A percentile compares a stretch with the other conserved stretches of the same genome.
These are phyloP conservation scores for Caenorhabditis sulstoni DNA, from an alignment of 2,888 invertebrate species.

Conservation along the genomic window DNA sequence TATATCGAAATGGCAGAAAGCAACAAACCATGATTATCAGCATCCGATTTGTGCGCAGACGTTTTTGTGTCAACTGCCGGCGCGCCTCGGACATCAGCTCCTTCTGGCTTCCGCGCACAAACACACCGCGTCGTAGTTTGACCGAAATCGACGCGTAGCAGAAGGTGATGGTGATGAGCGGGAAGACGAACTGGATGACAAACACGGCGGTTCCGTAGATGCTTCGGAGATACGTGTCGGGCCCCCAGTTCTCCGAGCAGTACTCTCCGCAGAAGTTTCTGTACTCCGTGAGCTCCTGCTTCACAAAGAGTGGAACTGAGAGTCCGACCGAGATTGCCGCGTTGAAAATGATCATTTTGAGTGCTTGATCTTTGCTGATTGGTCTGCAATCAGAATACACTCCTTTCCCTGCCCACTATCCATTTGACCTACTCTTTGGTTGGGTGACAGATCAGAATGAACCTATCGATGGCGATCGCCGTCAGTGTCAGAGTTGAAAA, in stretches of 20 bases:
- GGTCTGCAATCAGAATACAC: slow-evolving; percentile 61
- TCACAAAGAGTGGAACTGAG: slow-evolving; percentile 76
- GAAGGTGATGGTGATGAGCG: slow-evolving; percentile 75
- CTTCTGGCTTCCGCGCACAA: slow-evolving; percentile 67
- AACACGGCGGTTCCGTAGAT: slow-evolving; percentile 77
- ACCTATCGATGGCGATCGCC: slow-evolving; percentile 96
- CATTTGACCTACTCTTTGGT: slow-evolving; percentile 72
- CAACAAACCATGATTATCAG: slow-evolving; percentile 90
- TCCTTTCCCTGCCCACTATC: neutral
- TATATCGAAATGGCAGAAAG: neutral
- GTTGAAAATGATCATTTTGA: slow-evolving; percentile 75
- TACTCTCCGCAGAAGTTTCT: slow-evolving; percentile 70
- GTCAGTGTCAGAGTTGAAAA: slow-evolving; percentile 96
- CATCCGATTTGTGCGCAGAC: slow-evolving; percentile 95
- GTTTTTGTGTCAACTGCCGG: slow-evolving; percentile 84
- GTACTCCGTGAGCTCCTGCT: slow-evolving; percentile 65
- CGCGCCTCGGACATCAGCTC: slow-evolving; percentile 75
- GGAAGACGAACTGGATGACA: slow-evolving; percentile 78
- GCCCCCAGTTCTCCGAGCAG: slow-evolving; percentile 78
- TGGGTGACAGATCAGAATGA: slow-evolving; percentile 78
- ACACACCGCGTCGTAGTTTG: slow-evolving; percentile 73
- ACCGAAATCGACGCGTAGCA: slow-evolving; percentile 78
- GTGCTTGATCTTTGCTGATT: slow-evolving; percentile 75
- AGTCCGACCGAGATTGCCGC: slow-evolving; percentile 68
- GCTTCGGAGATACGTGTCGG: slow-evolving; percentile 54